Base-by-base conservation (phyloP, 2,888 invertebrate species). In the Pegoplata infirma region DNA sequence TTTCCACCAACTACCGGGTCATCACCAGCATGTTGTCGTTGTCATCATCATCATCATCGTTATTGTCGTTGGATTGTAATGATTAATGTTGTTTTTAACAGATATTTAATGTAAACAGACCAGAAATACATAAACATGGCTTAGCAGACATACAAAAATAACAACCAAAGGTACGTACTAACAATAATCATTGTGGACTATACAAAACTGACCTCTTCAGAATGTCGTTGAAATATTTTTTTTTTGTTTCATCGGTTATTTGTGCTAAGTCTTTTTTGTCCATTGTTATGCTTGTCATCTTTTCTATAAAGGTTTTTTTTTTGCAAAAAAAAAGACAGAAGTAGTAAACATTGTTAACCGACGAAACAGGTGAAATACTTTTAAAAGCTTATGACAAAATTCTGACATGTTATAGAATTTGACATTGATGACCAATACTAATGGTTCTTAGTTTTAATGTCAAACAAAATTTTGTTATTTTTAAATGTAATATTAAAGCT, bases 351-450 rank as follows among this genome's bases (percentile, higher is more conserved):
- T 32, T 36, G 36, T 6, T 17, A 21, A 5, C 12, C 36, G 0
- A 1, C 17, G 23, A 61, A 47, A 47, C 19, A 69, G 23, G 58
- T 58, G 36, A 71, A 63, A 58, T 58, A 58, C 63, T 73, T 58
- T 46, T 40, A 17, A 58, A 40, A 59, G 58, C 59, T 58, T 66
- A 58, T 58, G 66, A 64, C 40, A 59, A 58, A 73, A 53, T 63
- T 21, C 25, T 55, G 36, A 40, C 36, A 40, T 40, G 36, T 40
- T 40, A 40, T n/a, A 2, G n/a, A 40, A 5, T 40, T n/a, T 40
- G 36, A 40, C 36, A 40, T 40, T 40, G n/a, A 40, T 40, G 36
- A n/a, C 36, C 36, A 40, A 40, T 1, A 40, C 36, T 40, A 40
- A 40, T 40, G n/a, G 36, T 40, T n/a, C n/a, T n/a, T n/a, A n/a